A percentile compares a stretch with the other conserved stretches of the same genome.
Evolutionary conservation across 2,113 vertebrate genomes (phyloP).

Genomic region (Sander vitreus): DNA sequence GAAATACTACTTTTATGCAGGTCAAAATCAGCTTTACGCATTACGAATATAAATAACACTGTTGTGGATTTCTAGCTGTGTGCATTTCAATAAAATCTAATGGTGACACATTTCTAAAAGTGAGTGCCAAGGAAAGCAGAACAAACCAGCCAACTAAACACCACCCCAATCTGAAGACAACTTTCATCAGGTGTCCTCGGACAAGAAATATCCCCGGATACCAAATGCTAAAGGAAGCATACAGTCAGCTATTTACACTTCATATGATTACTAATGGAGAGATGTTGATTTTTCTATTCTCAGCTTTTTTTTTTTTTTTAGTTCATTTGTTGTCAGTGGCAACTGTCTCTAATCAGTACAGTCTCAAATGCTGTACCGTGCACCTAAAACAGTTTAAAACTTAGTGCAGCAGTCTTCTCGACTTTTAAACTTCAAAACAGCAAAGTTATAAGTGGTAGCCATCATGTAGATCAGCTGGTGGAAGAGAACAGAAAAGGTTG

Average conservation of each 20-base stretch:
- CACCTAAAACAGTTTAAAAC: constrained; percentile 90
- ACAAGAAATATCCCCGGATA: constrained; percentile 68
- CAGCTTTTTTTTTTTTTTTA: constrained; percentile 84
- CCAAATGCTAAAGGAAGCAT: constrained; percentile 84
- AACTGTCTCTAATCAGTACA: constrained; percentile 86
- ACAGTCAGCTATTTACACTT: constrained; percentile 93
- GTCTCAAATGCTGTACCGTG: constrained; percentile 80
- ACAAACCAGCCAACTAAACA: constrained; percentile 60
- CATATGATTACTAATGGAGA: constrained; percentile 63
- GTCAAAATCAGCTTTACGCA: constrained; percentile 26
- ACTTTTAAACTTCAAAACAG: constrained; percentile 99
- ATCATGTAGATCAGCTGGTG: constrained; percentile 99
- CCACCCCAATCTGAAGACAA: constrained; percentile 57
- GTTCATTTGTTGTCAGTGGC: constrained; percentile 91
- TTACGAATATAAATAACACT: constrained; percentile 70
- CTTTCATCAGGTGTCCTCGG: constrained; percentile 56
- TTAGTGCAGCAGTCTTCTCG: constrained; percentile 99
- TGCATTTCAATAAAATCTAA: constrained; percentile 35
- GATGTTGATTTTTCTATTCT: constrained; percentile 78
- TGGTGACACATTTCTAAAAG: constrained; percentile 50
- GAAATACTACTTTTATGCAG: constrained; percentile 31
- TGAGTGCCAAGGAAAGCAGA: constrained; percentile 60
- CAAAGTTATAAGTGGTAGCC: constrained; percentile 99
- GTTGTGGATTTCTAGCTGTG: constrained; percentile 58
- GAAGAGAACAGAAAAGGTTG: constrained; percentile 95